These are phyloP conservation scores for Colossoma macropomum DNA, from an alignment of 2,113 vertebrate genomes.

Conservation along the genomic window DNA sequence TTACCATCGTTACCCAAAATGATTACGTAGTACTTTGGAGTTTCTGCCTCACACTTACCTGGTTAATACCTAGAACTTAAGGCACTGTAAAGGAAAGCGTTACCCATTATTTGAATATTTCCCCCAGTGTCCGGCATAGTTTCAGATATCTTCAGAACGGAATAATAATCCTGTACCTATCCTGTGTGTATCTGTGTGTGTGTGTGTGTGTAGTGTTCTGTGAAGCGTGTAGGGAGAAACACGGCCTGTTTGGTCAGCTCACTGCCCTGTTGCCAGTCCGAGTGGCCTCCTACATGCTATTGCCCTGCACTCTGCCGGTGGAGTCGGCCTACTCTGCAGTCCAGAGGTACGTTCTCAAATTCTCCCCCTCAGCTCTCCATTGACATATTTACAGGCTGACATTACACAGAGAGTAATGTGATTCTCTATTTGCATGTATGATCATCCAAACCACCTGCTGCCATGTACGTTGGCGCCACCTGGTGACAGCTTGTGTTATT, in stretches of 20 bases:
- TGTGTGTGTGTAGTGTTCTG: slow-evolving; percentile 78
- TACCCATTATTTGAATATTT: too few species aligned
- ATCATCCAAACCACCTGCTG: background rate
- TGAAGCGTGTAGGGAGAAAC: slow-evolving; percentile 76
- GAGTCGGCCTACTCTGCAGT: slow-evolving; percentile 79
- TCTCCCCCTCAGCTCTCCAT: background rate
- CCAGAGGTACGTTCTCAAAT: slow-evolving; percentile 76
- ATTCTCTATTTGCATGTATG: background rate
- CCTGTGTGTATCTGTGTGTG: background rate
- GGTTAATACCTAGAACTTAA: too few species aligned
- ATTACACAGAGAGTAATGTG: background rate
- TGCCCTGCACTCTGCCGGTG: slow-evolving; percentile 89
- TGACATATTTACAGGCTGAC: background rate
- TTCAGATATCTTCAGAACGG: too few species aligned
- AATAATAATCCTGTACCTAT: too few species aligned
- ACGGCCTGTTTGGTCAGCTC: slow-evolving; percentile 77
- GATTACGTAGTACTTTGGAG: too few species aligned
- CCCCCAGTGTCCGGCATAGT: too few species aligned
- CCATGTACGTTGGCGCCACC: background rate
- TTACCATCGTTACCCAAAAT: too few species aligned
- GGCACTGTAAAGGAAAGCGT: too few species aligned
- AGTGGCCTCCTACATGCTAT: slow-evolving; percentile 84
- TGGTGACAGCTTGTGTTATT: background rate
- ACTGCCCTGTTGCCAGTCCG: slow-evolving; percentile 78
- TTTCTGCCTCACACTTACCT: too few species aligned